Base-by-base conservation (phyloP, 2,888 invertebrate genomes). In the Acronicta alni region DNA sequence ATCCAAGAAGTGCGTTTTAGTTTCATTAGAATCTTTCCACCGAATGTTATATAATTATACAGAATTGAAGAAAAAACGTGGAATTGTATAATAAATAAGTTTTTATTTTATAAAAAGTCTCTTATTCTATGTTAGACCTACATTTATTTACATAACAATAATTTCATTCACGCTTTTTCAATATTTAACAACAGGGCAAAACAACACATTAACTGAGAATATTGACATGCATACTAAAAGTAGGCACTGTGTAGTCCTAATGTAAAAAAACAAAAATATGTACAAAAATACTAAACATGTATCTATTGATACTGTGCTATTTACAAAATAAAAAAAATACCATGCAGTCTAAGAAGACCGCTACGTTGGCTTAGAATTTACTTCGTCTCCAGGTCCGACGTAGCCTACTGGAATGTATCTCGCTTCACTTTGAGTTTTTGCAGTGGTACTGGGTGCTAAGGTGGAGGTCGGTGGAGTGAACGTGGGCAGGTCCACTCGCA, bases 401-500 rank as follows among this genome's bases (percentile, higher is more conserved):
- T 81, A 89, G 9, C 81, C 82, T 16, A 91, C 79, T 38, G 92
- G 90, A 64, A 90, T 87, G 78, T 88, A 92, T 60, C 87, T 81
- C 3, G 86, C 75, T 18, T 89, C 89, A 42, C 48, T 49, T 53
- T 78, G 67, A 47, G 78, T 62, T 14, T 75, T 62, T 1, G 78
- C 44, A 14, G 85, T 75, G 20, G 83, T 75, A 30, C 84, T 80
- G 16, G 82, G 81, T 14, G 73, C 56, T 30, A 61, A 77, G 15
- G 80, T 84, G 46, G 80, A 65, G 9, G 87, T 80, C 6, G 93
- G 93, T 17, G 96, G 95, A 26, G 93, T 83, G 77, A 95, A 96
- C 1, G 96, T 96, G 12, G 96, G 96, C 67, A 96, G 80, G 69
- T 95, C 95, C n/a, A 96, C 95, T 42, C 95, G 88, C 7, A 95